A percentile compares a stretch with the other conserved stretches of the same genome.
Conservation (phyloP, 2,113 vertebrate genomes). For the Ceyx cyanopectus region DNA sequence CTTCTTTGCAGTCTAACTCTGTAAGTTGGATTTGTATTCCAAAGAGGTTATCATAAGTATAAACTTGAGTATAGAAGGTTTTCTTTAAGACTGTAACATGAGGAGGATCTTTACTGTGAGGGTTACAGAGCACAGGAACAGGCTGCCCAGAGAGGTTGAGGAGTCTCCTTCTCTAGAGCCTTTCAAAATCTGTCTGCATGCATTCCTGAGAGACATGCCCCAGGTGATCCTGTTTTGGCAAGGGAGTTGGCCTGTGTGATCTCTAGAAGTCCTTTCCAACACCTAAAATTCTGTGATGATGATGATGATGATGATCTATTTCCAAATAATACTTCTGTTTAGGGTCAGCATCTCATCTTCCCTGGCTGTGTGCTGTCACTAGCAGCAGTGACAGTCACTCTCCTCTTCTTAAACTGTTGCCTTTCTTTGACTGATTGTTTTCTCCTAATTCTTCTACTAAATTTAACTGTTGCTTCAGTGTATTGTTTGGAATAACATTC, state of each 20-base stretch:
- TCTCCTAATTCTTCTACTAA: background rate
- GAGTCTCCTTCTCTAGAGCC: no score
- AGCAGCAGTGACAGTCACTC: background rate
- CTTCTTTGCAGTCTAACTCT: background rate
- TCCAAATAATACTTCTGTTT: background rate
- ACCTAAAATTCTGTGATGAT: no score
- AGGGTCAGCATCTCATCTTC: background rate
- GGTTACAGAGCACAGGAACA: no score
- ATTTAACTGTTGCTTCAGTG: background rate
- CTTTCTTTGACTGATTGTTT: background rate
- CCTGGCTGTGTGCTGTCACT: background rate
- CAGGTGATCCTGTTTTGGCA: no score
- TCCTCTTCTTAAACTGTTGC: background rate
- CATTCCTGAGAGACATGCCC: no score
- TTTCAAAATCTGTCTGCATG: no score
- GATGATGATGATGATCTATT: background rate
- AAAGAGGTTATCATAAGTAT: background rate
- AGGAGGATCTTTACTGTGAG: no score
- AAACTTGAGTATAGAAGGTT: no score
- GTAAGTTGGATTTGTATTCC: background rate
- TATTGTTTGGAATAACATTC: slow-evolving; percentile 8
- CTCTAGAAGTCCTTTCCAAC: no score
- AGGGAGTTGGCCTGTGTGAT: no score
- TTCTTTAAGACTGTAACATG: no score
- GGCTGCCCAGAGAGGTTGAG: no score